Evolutionary conservation across 2,113 vertebrate species (phyloP).

Genomic region (Urocitellus parryii): DNA sequence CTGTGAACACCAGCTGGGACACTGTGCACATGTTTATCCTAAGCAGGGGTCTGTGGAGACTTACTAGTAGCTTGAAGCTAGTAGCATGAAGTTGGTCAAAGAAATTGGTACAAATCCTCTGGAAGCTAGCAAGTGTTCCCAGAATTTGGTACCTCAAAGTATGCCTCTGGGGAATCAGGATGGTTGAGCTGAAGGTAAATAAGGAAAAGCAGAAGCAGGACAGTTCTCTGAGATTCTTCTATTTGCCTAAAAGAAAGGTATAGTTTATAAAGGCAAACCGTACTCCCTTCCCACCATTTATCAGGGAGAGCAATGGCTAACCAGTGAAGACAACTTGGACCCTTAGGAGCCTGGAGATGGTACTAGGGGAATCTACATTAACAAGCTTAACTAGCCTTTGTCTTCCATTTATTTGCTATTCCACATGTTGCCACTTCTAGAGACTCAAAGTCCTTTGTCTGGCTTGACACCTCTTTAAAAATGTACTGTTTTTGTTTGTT

Average conservation of each 20-base stretch:
- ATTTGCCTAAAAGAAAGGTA: neutral
- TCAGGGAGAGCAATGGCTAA: neutral
- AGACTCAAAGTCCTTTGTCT: neutral
- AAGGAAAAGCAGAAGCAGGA: neutral
- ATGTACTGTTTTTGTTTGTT: neutral
- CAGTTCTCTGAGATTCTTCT: neutral
- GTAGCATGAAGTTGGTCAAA: too few species aligned
- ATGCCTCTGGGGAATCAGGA: neutral
- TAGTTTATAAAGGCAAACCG: neutral
- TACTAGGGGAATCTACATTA: neutral
- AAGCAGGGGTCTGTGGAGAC: neutral
- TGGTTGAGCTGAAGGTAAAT: neutral
- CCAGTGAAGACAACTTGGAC: neutral
- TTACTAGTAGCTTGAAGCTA: neutral
- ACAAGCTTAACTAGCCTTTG: neutral
- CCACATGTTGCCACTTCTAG: neutral
- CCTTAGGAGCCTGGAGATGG: neutral
- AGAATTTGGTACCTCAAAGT: neutral
- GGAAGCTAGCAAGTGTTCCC: neutral
- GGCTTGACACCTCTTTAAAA: neutral
- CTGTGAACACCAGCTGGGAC: fast-evolving
- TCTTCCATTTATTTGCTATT: neutral
- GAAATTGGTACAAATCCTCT: neutral
- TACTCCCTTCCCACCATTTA: neutral
- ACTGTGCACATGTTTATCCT: neutral